Evolutionary conservation across 2,797 vertebrate species (phyloP).

Genomic region (Antrozous pallidus): DNA sequence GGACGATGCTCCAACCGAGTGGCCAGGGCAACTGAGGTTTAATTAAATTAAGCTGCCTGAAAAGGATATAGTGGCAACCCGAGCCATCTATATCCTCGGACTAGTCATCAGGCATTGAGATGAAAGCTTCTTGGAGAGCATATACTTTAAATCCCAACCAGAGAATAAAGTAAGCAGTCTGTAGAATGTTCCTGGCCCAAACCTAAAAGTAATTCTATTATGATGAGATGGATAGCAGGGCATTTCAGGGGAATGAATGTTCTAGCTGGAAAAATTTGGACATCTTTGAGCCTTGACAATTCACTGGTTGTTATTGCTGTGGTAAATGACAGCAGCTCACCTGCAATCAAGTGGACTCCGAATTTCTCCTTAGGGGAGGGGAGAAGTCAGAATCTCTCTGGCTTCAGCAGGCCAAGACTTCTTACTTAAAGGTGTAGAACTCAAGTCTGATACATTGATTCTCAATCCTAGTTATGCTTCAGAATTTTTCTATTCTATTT

Average conservation of each 20-base stretch:
- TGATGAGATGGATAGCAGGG: background rate
- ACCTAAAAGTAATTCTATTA: background rate
- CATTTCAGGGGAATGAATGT: background rate
- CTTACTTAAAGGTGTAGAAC: background rate
- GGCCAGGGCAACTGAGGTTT: background rate
- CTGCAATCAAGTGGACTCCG: background rate
- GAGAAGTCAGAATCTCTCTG: background rate
- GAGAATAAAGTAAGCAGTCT: background rate
- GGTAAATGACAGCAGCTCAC: background rate
- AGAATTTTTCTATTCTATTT: background rate
- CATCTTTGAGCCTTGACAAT: background rate
- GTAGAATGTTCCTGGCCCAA: background rate
- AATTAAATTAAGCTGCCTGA: conserved; percentile 12
- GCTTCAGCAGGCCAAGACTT: background rate
- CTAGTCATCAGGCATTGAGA: background rate
- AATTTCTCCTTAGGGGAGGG: background rate
- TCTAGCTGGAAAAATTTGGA: background rate
- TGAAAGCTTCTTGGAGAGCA: background rate
- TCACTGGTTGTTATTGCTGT: background rate
- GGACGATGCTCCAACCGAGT: background rate
- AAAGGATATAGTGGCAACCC: background rate
- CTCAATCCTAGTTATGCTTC: background rate
- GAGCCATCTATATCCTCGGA: background rate
- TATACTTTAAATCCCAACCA: background rate
- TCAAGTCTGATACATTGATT: background rate